These are phyloP conservation scores for Silurus meridionalis DNA, from an alignment of 2,113 vertebrate species.

Conservation along the genomic window DNA sequence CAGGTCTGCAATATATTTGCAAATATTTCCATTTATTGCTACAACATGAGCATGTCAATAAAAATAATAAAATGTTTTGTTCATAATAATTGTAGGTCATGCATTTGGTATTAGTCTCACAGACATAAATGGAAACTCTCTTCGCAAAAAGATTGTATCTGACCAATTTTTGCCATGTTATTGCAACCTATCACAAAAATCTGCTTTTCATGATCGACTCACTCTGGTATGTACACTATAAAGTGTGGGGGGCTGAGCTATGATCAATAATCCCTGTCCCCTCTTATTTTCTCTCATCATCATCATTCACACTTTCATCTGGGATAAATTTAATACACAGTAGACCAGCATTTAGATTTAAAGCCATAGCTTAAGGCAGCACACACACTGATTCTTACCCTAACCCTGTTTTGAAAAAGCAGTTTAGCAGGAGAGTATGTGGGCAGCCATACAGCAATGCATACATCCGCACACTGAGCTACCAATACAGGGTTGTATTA, in stretches of 20 bases:
- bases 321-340: slow-evolving; percentile 67
- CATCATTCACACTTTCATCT: slow-evolving; percentile 57
- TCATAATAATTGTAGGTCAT: background rate
- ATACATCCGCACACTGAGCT: slow-evolving; percentile 38
- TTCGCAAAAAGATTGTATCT: background rate
- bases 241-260: slow-evolving; percentile 42
- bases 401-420: background rate
- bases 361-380: slow-evolving; percentile 42
- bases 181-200: background rate
- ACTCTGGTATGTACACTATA: slow-evolving; percentile 18
- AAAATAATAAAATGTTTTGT: background rate
- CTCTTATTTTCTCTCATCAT: slow-evolving; percentile 59
- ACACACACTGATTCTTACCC: background rate
- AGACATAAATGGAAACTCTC: background rate
- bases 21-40: background rate
- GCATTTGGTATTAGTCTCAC: background rate
- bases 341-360: slow-evolving; percentile 61
- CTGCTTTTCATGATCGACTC: background rate
- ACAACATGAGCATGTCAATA: background rate
- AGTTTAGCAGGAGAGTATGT: slow-evolving; percentile 24
- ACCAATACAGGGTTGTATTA: slow-evolving; percentile 19
- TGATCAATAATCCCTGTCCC: slow-evolving; percentile 47
- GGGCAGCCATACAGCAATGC: slow-evolving; percentile 43
- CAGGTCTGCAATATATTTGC: background rate
- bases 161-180: background rate